Base-by-base conservation (phyloP, 2,888 invertebrate species). In the Tanaodytes sp. region DNA sequence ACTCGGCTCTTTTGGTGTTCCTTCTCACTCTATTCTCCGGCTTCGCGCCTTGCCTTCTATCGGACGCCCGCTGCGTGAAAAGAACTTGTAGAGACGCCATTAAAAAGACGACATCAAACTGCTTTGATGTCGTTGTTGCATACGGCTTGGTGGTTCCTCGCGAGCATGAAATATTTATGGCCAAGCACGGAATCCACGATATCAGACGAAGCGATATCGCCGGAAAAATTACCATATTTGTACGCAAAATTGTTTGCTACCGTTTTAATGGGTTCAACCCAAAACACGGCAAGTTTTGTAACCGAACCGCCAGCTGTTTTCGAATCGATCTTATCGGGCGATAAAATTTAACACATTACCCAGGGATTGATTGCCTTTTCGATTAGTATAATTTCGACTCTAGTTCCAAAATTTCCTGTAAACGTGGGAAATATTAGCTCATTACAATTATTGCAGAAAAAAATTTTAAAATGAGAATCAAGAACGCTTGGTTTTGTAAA, bases 61-160 rank as follows among this genome's bases (percentile, higher is more conserved):
- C 42, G 63, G 55, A 48, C 55, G 62, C 55, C 49, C 37, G 49
- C 40, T 30, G 45, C 40, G 51, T 42, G 52, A 46, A 67, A 61
- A 66, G 66, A 66, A 66, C 46, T 57, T 45, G 12, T 39, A 40
- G 58, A 52, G 65, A 58, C 59, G 65, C 52, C 68, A 62, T 68
- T 57, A 57, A 62, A 62, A 55, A 54, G 51, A 37, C 54, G 48
- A 23, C 23, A 23, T 23, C 23, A 23, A 23, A 23, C 23, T 23
- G 59, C 55, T 46, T 46, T 68, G 58, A 59, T 71, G 30, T 77
- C 71, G 80, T 33, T 31, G 54, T 51, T 62, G 45, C 48, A 48
- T 42, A 46, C 54, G 54, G 39, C 46, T 55, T 54, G 46, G 23
- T 54, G 54, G 54, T 62, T 62, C 54, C 31, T 30, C 52, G 18